Evolutionary conservation across 1,140 invertebrate genomes (phyloP).

Genomic region (Aricia agestis): DNA sequence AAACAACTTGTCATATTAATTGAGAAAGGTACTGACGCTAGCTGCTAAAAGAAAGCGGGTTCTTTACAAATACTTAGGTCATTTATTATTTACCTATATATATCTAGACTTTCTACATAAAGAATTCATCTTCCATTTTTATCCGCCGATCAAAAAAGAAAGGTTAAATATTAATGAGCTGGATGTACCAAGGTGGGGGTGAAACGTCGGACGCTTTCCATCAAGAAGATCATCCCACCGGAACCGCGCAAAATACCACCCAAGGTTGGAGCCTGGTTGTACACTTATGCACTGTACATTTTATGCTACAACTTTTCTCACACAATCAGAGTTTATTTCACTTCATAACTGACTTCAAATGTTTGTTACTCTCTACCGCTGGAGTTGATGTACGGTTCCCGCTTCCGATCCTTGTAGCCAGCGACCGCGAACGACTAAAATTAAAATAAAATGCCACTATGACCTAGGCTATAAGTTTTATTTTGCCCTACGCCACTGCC

Average conservation of each 20-base stretch:
- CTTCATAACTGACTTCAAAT: too few species aligned
- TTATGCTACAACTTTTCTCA: slow-evolving; percentile 6
- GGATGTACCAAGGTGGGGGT: slow-evolving; percentile 50
- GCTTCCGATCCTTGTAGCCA: too few species aligned
- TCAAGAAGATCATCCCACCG: slow-evolving; percentile 69
- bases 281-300: slow-evolving; percentile 10
- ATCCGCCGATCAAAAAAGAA: background rate
- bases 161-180: background rate
- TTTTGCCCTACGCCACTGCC: too few species aligned
- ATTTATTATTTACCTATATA: too few species aligned
- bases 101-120: background rate
- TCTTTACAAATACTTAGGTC: too few species aligned
- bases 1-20: too few species aligned
- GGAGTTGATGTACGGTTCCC: too few species aligned
- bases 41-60: too few species aligned
- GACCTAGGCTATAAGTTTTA: too few species aligned
- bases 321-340: background rate
- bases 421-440: too few species aligned
- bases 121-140: background rate
- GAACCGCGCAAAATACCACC: slow-evolving; percentile 48
- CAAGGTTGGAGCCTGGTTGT: slow-evolving; percentile 46
- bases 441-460: too few species aligned
- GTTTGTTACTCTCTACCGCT: background rate
- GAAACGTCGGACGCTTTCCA: slow-evolving; percentile 65
- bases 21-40: too few species aligned